Conservation (phyloP, 2,797 vertebrate species). For the Galaxias olidus region DNA sequence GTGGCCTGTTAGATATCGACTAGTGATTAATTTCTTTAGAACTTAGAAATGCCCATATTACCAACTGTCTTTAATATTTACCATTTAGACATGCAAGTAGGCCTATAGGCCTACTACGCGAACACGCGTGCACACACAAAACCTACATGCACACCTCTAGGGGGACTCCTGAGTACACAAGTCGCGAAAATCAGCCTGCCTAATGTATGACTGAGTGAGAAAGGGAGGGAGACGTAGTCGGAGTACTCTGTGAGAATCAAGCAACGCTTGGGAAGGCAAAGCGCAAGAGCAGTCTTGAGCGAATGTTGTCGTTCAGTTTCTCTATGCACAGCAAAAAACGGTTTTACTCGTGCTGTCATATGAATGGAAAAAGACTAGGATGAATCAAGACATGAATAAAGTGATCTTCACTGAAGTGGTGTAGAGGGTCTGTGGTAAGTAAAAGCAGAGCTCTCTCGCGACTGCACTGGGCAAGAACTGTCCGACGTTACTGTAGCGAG, state of each 20-base stretch:
- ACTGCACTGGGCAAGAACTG: constrained; percentile 13
- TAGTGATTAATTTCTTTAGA: no score
- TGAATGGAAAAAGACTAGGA: constrained; percentile 36
- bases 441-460: constrained; percentile 23
- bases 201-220: constrained; percentile 21
- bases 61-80: no score
- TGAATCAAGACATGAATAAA: constrained; percentile 27
- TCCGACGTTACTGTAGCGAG: constrained; percentile 30
- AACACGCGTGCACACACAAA: background rate
- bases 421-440: constrained; percentile 59
- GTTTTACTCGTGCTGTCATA: constrained; percentile 25
- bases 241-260: constrained; percentile 46
- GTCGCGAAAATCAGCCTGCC: constrained; percentile 26
- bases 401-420: constrained; percentile 41
- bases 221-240: constrained; percentile 26
- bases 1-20: no score
- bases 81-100: no score
- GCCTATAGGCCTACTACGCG: background rate
- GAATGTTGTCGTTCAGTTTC: constrained; percentile 24
- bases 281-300: constrained; percentile 37
- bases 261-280: constrained; percentile 41
- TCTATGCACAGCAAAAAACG: background rate
- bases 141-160: constrained; percentile 54
- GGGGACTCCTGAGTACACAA: constrained; percentile 58
- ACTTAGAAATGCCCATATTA: no score